phyloP scores from a whole-genome alignment of 2,113 vertebrate genomes.

The Epinephelus cyanopodus region DNA sequence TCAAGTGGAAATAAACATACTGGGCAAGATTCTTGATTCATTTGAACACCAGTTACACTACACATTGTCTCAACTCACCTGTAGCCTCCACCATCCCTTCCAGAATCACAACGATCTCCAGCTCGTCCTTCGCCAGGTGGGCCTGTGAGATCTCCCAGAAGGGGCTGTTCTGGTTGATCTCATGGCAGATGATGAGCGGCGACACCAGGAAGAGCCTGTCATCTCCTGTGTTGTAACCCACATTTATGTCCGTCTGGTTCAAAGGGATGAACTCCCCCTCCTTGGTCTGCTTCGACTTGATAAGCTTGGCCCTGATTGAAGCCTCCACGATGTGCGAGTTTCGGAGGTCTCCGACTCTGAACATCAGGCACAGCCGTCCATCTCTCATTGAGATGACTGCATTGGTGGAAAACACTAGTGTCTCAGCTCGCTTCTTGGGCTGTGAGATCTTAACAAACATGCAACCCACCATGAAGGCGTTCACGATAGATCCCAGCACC shows the following conservation, averaged over 20 bases:
- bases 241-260: conserved; percentile 99
- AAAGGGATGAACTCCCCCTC: conserved; percentile 99
- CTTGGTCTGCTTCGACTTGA: conserved; percentile 99
- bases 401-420: conserved; percentile 97
- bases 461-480: conserved; percentile 99
- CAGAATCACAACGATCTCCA: conserved; percentile 98
- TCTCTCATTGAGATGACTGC: conserved; percentile 98
- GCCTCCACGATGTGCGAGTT: conserved; percentile 99
- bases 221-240: conserved; percentile 97
- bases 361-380: conserved; percentile 98
- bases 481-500: conserved; percentile 98
- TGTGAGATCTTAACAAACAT: conserved; percentile 99
- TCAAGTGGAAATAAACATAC: too few species aligned
- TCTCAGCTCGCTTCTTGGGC: conserved; percentile 99
- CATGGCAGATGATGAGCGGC: conserved; percentile 98
- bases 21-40: too few species aligned
- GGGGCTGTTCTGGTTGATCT: conserved; percentile 97
- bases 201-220: conserved; percentile 98
- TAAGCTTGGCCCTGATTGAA: conserved; percentile 97
- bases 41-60: too few species aligned
- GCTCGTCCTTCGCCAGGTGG: conserved; percentile 92
- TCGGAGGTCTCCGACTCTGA: conserved; percentile 96
- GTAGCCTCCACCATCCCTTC: conserved; percentile 99
- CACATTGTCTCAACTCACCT: conserved; percentile 85
- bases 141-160: conserved; percentile 98